Conservation (phyloP, 2,888 invertebrate genomes). For the Ophion ellenae region DNA sequence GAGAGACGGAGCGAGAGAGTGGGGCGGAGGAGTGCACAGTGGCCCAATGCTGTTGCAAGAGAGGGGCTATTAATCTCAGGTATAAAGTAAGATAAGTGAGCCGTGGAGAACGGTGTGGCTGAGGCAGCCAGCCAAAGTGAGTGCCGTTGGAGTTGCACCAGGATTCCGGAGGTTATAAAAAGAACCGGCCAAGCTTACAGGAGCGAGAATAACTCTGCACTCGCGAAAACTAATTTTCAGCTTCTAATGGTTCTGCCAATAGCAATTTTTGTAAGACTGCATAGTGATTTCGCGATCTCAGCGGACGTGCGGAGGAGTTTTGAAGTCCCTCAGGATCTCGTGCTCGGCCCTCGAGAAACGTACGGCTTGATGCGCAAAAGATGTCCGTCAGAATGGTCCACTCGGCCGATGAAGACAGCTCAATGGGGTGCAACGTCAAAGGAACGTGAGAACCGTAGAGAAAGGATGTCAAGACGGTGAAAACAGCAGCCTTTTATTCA, state of each 20-base stretch:
- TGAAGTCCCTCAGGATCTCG: background rate
- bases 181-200: constrained; percentile 11
- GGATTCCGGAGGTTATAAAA: constrained; percentile 56
- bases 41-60: constrained; percentile 57
- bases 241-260: constrained; percentile 79
- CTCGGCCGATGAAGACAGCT: background rate
- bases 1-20: constrained; percentile 24
- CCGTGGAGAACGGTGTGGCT: constrained; percentile 65
- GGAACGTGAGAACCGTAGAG: background rate
- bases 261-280: constrained; percentile 77
- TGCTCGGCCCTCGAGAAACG: background rate
- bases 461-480: background rate
- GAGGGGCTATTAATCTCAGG: constrained; percentile 75
- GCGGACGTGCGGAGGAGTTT: background rate
- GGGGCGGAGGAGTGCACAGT: constrained; percentile 44
- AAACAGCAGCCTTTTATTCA: background rate
- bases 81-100: constrained; percentile 78
- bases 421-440: background rate
- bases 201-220: constrained; percentile 59
- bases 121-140: constrained; percentile 60
- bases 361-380: background rate
- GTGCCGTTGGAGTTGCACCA: constrained; percentile 35
- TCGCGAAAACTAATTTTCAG: constrained; percentile 77
- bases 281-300: constrained; percentile 71
- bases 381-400: background rate